These are phyloP conservation scores for Lepisosteus oculatus DNA, from an alignment of 2,113 vertebrate genomes.

Conservation along the genomic window DNA sequence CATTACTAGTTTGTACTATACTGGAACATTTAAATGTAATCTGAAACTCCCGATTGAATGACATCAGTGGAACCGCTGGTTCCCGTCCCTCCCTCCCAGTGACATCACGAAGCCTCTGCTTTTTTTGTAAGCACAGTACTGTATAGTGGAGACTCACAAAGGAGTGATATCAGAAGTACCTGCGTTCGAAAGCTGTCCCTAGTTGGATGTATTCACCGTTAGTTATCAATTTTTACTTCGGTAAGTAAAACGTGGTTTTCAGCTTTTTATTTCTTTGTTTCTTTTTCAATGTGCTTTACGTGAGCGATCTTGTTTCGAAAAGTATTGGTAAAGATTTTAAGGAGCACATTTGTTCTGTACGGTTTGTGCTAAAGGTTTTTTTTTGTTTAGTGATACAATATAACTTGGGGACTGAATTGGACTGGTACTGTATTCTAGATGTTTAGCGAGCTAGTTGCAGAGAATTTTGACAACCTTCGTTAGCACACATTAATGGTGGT, in stretches of 20 bases:
- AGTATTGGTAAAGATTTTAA: too few relatives aligned
- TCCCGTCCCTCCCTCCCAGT: constrained; percentile 16
- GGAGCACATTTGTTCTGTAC: too few relatives aligned
- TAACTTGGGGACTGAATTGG: too few relatives aligned
- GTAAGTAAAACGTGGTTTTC: not conserved
- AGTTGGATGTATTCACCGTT: constrained; percentile 4
- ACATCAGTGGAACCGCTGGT: constrained; percentile 6
- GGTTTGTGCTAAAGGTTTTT: too few relatives aligned
- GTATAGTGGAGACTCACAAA: not conserved
- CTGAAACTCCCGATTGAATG: constrained; percentile 9
- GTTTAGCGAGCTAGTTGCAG: too few relatives aligned
- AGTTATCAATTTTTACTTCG: not conserved
- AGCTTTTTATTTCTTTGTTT: not conserved
- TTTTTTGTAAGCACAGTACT: constrained; percentile 3
- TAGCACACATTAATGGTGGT: too few relatives aligned
- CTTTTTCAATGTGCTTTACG: too few relatives aligned
- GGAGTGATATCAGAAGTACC: not conserved
- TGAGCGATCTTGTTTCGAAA: too few relatives aligned
- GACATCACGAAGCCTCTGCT: constrained; percentile 15
- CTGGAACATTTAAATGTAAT: not conserved
- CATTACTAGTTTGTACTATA: too few relatives aligned
- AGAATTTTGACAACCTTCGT: too few relatives aligned
- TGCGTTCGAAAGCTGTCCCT: not conserved
- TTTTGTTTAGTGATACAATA: too few relatives aligned
- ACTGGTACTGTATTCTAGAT: too few relatives aligned